Conservation (phyloP, 2,797 vertebrate genomes). For the Babyrousa celebensis region DNA sequence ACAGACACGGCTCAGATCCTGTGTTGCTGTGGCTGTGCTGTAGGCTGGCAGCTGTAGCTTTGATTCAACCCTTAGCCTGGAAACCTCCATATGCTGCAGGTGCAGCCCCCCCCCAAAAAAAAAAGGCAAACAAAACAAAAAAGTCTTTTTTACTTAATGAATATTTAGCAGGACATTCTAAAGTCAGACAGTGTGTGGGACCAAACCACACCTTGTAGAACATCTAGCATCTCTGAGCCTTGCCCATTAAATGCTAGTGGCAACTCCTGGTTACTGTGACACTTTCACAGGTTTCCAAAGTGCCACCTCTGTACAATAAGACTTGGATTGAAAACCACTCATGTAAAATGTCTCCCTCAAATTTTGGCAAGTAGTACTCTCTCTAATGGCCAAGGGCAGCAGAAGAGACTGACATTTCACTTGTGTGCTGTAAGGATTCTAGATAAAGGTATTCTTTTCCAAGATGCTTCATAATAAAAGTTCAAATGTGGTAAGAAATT, state of each 20-base stretch:
- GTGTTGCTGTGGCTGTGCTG: too few relatives aligned
- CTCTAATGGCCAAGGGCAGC: not conserved
- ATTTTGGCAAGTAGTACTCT: not conserved
- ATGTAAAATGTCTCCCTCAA: not conserved
- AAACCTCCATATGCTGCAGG: too few relatives aligned
- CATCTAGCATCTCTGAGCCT: not conserved
- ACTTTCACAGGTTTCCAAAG: not conserved
- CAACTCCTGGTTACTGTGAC: not conserved
- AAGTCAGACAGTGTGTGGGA: not conserved
- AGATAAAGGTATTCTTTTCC: not conserved
- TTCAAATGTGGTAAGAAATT: not conserved
- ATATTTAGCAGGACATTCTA: conserved; percentile 17
- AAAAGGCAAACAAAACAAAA: too few relatives aligned
- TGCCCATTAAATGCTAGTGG: not conserved
- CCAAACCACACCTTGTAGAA: not conserved
- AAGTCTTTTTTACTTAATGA: not conserved
- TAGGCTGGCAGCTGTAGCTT: too few relatives aligned
- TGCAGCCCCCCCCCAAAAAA: too few relatives aligned
- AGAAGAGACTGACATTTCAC: not conserved
- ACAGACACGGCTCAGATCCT: too few relatives aligned
- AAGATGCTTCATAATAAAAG: not conserved
- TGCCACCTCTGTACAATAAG: not conserved
- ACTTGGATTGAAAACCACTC: not conserved
- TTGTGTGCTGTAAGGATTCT: not conserved
- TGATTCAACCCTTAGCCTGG: too few relatives aligned